Conservation (phyloP, 2,797 vertebrate species). For the Pseudomugil gertrudae region DNA sequence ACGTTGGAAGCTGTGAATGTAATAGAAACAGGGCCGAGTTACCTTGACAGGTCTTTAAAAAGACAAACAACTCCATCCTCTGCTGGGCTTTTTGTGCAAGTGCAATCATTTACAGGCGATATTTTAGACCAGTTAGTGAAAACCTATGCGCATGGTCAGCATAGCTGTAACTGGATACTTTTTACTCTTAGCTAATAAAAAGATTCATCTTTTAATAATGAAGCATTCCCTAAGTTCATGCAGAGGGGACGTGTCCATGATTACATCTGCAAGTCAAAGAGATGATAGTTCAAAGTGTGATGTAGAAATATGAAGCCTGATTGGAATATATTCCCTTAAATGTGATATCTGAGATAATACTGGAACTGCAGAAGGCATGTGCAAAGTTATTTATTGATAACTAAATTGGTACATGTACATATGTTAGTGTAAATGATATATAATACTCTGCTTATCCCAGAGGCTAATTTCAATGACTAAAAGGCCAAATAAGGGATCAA, state of each 20-base stretch:
- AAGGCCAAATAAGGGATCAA: too few relatives aligned
- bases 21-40: neutral
- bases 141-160: neutral
- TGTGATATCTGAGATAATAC: too few relatives aligned
- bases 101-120: slow-evolving; percentile 27
- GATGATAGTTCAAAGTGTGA: too few relatives aligned
- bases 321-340: neutral
- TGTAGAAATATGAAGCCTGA: too few relatives aligned
- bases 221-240: neutral
- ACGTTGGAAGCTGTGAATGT: neutral
- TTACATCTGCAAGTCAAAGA: too few relatives aligned
- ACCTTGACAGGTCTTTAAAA: slow-evolving; percentile 13
- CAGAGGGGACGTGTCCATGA: too few relatives aligned
- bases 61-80: slow-evolving; percentile 52
- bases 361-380: too few relatives aligned
- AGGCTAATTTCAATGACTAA: too few relatives aligned
- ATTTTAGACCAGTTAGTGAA: neutral
- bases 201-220: neutral
- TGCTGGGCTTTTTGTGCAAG: slow-evolving; percentile 51
- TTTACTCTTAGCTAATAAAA: neutral
- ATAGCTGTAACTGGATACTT: neutral
- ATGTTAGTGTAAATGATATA: too few relatives aligned
- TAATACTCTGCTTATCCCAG: too few relatives aligned
- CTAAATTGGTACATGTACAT: too few relatives aligned
- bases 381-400: too few relatives aligned